These are phyloP conservation scores for Pteromalus puparum DNA, from an alignment of 1,140 invertebrate genomes.

Conservation along the genomic window DNA sequence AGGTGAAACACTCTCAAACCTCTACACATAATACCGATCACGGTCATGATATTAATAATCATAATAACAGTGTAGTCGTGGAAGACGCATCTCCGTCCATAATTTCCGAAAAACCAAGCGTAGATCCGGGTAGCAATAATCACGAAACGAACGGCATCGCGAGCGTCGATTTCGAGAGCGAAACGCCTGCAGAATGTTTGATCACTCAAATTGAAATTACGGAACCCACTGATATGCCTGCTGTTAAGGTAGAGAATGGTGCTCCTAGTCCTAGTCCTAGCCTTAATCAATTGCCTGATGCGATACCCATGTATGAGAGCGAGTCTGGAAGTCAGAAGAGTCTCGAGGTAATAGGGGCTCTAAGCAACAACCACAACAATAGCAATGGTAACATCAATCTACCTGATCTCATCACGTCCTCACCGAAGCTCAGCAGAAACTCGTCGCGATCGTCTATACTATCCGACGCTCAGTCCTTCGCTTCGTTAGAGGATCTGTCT, in stretches of 20 bases:
- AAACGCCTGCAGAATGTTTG: not conserved
- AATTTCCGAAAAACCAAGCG: not conserved
- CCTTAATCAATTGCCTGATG: conserved; percentile 55
- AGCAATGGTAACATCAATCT: conserved; percentile 1
- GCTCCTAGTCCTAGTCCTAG: not conserved
- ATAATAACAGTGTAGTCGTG: not conserved
- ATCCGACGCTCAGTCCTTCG: conserved; percentile 11
- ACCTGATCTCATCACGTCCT: conserved; percentile 67
- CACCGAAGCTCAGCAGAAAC: conserved; percentile 59
- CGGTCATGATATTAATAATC: conserved; percentile 10
- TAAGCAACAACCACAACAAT: not conserved
- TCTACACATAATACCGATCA: conserved; percentile 57
- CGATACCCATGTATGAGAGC: conserved; percentile 51
- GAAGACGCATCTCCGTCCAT: not conserved
- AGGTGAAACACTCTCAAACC: conserved; percentile 77
- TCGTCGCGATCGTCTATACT: conserved; percentile 51
- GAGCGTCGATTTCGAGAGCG: not conserved
- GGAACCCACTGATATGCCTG: not conserved
- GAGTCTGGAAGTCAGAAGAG: conserved; percentile 10
- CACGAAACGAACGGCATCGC: not conserved
- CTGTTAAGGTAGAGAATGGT: not conserved
- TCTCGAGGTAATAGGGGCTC: not conserved
- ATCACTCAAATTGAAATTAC: conserved; percentile 13
- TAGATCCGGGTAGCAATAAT: not conserved
- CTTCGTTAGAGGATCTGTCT: conserved; percentile 1